Evolutionary conservation across 2,797 vertebrate species (phyloP).

Genomic region (Labroides dimidiatus): DNA sequence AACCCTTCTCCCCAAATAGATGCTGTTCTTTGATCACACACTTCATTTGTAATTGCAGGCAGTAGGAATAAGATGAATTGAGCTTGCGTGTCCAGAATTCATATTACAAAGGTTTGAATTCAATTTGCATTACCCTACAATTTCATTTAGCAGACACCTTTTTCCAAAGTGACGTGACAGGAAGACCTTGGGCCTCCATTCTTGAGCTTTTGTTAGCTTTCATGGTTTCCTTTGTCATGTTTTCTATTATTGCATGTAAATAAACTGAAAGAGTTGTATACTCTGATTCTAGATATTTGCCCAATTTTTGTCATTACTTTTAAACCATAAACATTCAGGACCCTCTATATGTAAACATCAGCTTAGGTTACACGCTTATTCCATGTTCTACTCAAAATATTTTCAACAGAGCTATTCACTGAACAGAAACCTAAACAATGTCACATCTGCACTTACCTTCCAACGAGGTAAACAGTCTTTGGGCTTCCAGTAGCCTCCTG

Average conservation of each 20-base stretch:
- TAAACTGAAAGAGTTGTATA: not conserved
- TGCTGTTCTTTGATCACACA: too few relatives aligned
- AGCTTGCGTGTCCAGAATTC: too few relatives aligned
- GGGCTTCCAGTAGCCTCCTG: slow-evolving; percentile 94
- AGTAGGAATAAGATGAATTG: not conserved
- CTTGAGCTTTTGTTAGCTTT: not conserved
- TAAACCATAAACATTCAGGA: not conserved
- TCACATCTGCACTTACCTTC: slow-evolving; percentile 85
- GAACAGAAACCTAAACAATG: not conserved
- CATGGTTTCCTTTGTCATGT: not conserved
- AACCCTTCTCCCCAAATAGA: too few relatives aligned
- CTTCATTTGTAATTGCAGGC: too few relatives aligned
- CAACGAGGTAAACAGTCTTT: slow-evolving; percentile 93
- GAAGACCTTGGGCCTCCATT: not conserved
- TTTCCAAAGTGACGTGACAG: too few relatives aligned
- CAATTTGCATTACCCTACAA: too few relatives aligned
- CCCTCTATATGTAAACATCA: not conserved
- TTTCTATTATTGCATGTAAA: not conserved
- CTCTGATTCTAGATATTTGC: not conserved
- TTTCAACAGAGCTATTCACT: not conserved
- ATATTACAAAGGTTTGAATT: too few relatives aligned
- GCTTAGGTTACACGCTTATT: too few relatives aligned
- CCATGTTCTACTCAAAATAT: not conserved
- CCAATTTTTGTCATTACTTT: not conserved
- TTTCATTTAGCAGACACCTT: too few relatives aligned